These are phyloP conservation scores for Chlorocebus sabaeus DNA, from an alignment of 2,113 vertebrate genomes.

Conservation along the genomic window DNA sequence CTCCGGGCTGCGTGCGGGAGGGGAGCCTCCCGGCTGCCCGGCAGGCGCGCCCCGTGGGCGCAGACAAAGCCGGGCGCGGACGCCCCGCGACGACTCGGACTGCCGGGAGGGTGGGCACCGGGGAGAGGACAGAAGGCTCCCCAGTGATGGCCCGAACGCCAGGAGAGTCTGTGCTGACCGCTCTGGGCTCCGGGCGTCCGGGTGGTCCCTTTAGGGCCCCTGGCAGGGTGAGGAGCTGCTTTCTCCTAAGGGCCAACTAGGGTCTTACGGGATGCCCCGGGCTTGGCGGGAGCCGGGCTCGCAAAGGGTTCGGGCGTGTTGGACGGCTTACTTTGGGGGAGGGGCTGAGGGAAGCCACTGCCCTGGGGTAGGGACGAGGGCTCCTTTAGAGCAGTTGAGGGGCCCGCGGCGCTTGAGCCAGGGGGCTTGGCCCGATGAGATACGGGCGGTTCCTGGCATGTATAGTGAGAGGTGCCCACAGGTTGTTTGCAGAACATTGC, in stretches of 20 bases:
- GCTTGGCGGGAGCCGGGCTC: background rate
- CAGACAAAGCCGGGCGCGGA: constrained; percentile 67
- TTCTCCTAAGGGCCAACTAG: background rate
- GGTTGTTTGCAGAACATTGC: constrained; percentile 44
- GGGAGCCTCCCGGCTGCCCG: background rate
- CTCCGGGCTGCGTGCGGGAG: background rate
- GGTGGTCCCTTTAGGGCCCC: background rate
- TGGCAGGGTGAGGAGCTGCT: background rate
- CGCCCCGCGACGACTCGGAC: background rate
- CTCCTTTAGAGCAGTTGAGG: background rate
- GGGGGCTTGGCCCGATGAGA: background rate
- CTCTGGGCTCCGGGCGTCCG: background rate
- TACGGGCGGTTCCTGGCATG: background rate
- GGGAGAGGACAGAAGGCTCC: background rate
- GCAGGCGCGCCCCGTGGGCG: constrained; percentile 32
- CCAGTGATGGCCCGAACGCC: background rate
- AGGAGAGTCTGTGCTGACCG: background rate
- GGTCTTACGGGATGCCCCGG: background rate
- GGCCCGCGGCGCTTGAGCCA: background rate
- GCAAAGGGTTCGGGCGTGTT: background rate
- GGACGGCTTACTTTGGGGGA: background rate
- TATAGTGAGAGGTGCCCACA: background rate
- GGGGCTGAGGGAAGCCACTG: background rate
- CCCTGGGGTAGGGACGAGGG: background rate
- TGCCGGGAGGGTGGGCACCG: constrained; percentile 1